A percentile compares a stretch with the other conserved stretches of the same genome.
phyloP scores from a whole-genome alignment of 2,888 invertebrate species.

The Celastrina argiolus region DNA sequence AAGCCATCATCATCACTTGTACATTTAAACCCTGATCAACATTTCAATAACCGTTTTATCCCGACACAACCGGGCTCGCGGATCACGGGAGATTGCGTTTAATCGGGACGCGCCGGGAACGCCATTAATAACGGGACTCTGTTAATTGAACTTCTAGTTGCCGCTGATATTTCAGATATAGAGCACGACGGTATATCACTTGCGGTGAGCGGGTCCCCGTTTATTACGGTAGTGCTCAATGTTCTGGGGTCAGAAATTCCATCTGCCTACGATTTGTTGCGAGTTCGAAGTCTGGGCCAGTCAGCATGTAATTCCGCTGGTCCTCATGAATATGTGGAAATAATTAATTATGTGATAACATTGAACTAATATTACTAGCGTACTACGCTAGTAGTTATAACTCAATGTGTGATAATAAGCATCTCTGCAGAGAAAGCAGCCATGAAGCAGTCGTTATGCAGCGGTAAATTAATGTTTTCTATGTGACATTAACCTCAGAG shows the following conservation, averaged over 20 bases:
- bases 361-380: too few relatives aligned
- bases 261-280: too few relatives aligned
- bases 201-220: slow-evolving; percentile 21
- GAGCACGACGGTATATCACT: slow-evolving; percentile 39
- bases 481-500: too few relatives aligned
- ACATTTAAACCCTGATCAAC: not conserved
- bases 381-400: too few relatives aligned
- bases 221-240: slow-evolving; percentile 23
- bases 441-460: too few relatives aligned
- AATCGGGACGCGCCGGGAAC: slow-evolving; percentile 63
- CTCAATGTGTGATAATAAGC: too few relatives aligned
- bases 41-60: not conserved
- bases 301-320: too few relatives aligned
- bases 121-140: slow-evolving; percentile 69
- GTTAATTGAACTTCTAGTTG: slow-evolving; percentile 69
- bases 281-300: too few relatives aligned
- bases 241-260: not conserved
- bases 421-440: too few relatives aligned
- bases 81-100: slow-evolving; percentile 73
- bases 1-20: not conserved
- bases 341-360: too few relatives aligned
- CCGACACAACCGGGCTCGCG: slow-evolving; percentile 43
- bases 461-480: too few relatives aligned
- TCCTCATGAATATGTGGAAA: too few relatives aligned
- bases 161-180: slow-evolving; percentile 66